Base-by-base conservation (phyloP, 1,140 invertebrate genomes). In the Gryllus bimaculatus region DNA sequence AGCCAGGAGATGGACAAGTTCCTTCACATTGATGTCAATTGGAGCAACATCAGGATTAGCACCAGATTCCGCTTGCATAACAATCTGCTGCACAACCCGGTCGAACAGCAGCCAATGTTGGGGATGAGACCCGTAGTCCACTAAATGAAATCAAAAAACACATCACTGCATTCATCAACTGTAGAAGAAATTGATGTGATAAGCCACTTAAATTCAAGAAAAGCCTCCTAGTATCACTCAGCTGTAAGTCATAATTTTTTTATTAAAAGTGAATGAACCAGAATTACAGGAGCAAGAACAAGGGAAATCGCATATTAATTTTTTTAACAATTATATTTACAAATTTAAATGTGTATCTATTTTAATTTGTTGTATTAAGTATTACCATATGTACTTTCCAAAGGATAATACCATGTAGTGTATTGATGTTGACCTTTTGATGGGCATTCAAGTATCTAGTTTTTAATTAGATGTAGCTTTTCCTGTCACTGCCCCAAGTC, bases 71-170 rank as follows among this genome's bases (percentile, higher is more conserved):
- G 88, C 87, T 86, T 98, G 97, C n/a, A 98, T 87, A 39, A 96
- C 92, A 49, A 99, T 91, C 87, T 99, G 97, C 85, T 99, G 98
- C n/a, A 96, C 91, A 77, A 99, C 93, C 78, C 97, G 91, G 86
- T 99, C 97, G 83, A 98, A 94, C 48, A 99, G 87, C 47, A 96
- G 86, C 97, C 97, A 99, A 84, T 98, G 93, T 81, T 97, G 95
- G 39, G 93, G 92, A 86, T 94, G 91, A 4, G 93, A 91, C 77
- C 92, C 92, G 82, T 94, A 94, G 81, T 93, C 93, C 86, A 93
- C 88, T 91, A 82, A 47, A 87, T 39, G 26, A 39, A 39, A 39
- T 1, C 26, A 39, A 1, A 87, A 75, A 49, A 81, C 84, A 85
- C 26, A 39, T 39, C 26, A 39, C 26, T 2, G 5, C 1, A 5